These are phyloP conservation scores for Phocoena phocoena DNA, from an alignment of 2,113 vertebrate species.

Conservation along the genomic window DNA sequence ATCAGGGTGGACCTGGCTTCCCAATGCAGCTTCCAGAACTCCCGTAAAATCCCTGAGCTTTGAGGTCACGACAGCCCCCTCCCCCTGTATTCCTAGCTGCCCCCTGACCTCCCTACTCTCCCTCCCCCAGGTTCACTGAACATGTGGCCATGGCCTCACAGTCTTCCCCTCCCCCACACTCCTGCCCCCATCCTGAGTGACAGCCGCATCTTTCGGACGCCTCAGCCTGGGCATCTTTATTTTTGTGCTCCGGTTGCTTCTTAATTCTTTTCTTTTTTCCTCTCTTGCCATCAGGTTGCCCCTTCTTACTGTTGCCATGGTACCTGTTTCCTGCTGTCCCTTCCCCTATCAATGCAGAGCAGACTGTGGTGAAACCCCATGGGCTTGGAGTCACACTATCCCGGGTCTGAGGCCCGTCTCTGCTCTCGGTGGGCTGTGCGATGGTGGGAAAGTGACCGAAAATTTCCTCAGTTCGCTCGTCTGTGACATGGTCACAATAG, in stretches of 20 bases:
- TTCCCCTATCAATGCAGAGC: not conserved
- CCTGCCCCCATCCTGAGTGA: not conserved
- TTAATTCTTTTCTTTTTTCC: not conserved
- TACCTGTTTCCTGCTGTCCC: not conserved
- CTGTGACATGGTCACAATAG: not conserved
- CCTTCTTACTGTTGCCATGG: not conserved
- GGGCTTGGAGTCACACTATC: not conserved
- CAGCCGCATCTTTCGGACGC: not conserved
- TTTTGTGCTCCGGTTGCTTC: not conserved
- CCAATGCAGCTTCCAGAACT: not conserved
- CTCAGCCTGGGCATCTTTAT: not conserved
- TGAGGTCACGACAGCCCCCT: not conserved
- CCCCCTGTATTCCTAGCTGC: too few species aligned
- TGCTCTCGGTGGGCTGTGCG: not conserved
- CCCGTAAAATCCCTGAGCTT: not conserved
- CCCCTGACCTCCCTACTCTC: not conserved
- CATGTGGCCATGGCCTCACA: not conserved
- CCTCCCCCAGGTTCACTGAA: not conserved
- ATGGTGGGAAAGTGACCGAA: not conserved
- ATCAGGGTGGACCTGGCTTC: not conserved
- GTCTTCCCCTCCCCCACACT: not conserved
- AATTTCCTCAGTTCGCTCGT: not conserved
- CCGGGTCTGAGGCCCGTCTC: not conserved
- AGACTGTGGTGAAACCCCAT: not conserved
- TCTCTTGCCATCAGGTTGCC: not conserved